Evolutionary conservation across 35 echinoderm and acorn worm species (phyloP).

Genomic region (Heliocidaris tuberculata): DNA sequence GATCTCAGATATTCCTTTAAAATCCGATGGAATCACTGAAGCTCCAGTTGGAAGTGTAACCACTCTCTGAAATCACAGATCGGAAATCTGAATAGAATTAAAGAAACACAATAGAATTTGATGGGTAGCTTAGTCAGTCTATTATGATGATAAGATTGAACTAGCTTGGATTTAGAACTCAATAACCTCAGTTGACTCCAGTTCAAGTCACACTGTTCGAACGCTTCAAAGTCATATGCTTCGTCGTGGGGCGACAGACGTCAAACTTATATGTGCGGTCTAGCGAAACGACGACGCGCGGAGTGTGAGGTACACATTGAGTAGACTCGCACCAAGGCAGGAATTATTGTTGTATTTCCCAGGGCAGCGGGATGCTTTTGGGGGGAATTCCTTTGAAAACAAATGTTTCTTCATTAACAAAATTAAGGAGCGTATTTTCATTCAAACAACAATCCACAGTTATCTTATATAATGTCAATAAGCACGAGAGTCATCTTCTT

Average conservation of each 20-base stretch:
- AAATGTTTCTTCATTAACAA: no score
- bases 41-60: background rate
- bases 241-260: background rate
- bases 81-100: background rate
- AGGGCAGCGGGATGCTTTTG: background rate
- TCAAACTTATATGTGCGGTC: no score
- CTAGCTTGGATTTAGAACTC: background rate
- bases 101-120: no score
- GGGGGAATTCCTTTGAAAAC: no score
- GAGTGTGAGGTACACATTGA: background rate
- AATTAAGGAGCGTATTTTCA: no score
- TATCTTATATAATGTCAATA: no score
- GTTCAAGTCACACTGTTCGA: background rate
- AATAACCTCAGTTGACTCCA: background rate
- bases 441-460: no score
- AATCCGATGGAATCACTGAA: background rate
- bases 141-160: background rate
- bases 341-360: background rate
- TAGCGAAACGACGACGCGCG: background rate
- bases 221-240: background rate
- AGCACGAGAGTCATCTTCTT: no score
- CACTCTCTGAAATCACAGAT: background rate
- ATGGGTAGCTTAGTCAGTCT: background rate
- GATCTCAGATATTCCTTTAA: background rate
- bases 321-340: background rate